Base-by-base conservation (phyloP, 2,888 invertebrate species). In the Alloplasta piceator region DNA sequence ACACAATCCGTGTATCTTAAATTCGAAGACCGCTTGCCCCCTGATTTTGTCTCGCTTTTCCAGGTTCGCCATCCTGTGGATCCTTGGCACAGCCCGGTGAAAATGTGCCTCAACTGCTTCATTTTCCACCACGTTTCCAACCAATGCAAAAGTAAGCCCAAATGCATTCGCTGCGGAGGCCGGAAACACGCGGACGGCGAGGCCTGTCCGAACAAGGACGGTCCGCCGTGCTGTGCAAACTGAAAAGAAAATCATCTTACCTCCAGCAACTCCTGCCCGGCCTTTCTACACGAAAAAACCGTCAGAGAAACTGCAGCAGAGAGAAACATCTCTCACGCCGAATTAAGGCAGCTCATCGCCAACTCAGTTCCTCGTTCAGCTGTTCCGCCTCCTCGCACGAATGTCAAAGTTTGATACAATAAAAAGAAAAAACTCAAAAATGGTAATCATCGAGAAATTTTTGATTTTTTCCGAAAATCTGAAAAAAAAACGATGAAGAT, bases 1-100 rank as follows among this genome's bases (percentile, higher is more conserved):
- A 72, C 72, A 6, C 72, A 72, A 16, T 16, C 72, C 1, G n/a
- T 63, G n/a, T 72, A 72, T 39, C 16, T 72, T 5, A 52, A 63
- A 66, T 75, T 75, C 6, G 66, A 58, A 9, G 60, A 60, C 6
- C 41, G 60, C 1, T 16, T 10, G 14, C 66, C 50, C 9, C 60
- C 74, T 4, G 67, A 46, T 6, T 43, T 10, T 6, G 41, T 73
- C 4, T 72, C 72, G 1, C 60, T 78, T 0, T 78, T 12, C n/a
- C 36, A 50, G 2, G 61, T 52, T 4, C 66, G 72, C 5, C 55
- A 55, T 12, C 36, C 63, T 0, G 71, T 71, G n/a, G n/a, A n/a
- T n/a, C n/a, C n/a, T n/a, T n/a, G n/a, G n/a, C n/a, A n/a, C n/a
- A n/a, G n/a, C n/a, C n/a, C n/a, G n/a, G n/a, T 78, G 0, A 66